Evolutionary conservation across 35 echinoderm and acorn worm species (phyloP).

Genomic region (Ophiothrix spiculata): DNA sequence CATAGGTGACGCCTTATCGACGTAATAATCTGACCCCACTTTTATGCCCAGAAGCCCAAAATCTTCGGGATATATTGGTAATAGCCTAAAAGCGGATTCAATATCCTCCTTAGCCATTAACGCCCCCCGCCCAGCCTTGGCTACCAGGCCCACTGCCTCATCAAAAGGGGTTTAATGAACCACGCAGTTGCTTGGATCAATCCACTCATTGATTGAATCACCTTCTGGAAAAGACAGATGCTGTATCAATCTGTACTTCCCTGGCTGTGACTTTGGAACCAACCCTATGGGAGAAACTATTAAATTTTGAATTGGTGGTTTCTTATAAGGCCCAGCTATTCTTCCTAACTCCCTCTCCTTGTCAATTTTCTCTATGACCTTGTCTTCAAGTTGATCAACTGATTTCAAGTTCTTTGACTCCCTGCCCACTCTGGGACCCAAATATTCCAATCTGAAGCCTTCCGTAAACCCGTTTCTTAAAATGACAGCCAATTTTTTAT

Average conservation of each 20-base stretch:
- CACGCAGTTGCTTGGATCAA: neutral
- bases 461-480: neutral
- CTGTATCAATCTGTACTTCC: conserved; percentile 36
- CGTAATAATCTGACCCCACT: neutral
- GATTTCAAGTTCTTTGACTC: neutral
- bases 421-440: neutral
- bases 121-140: neutral
- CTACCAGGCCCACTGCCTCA: neutral
- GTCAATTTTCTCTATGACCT: neutral
- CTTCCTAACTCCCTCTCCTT: neutral
- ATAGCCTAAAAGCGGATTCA: conserved; percentile 19
- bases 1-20: conserved; percentile 10
- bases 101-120: conserved; percentile 28
- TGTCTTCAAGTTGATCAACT: neutral
- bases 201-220: conserved; percentile 41
- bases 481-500: neutral
- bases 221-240: conserved; percentile 43
- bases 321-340: conserved; percentile 1
- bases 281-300: conserved; percentile 30
- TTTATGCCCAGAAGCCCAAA: conserved; percentile 14
- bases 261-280: conserved; percentile 35
- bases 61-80: conserved; percentile 20
- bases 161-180: conserved; percentile 12
- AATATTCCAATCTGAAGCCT: neutral
- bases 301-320: conserved; percentile 14